Evolutionary conservation across 2,113 vertebrate genomes (phyloP), one percentile per base, ranked within the genome.

Genomic region (Pyrgilauda ruficollis): DNA sequence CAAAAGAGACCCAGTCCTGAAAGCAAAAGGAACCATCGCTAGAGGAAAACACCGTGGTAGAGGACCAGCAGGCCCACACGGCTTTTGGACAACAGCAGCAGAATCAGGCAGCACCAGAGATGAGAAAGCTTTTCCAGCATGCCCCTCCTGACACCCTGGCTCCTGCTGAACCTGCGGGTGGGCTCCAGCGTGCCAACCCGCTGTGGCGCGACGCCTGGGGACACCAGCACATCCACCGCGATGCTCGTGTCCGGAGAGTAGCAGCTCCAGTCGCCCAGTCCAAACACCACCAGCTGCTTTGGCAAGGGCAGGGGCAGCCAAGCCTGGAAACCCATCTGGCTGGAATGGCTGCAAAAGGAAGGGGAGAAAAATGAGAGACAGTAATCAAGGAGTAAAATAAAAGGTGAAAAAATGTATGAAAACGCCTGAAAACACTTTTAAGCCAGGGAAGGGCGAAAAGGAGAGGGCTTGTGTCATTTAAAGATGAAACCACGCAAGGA

Each of bases 251-350:
- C 97, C 8, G 74, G 70, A 8, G 97, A 97, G 76, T 97, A 98
- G 21, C 77, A 88, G 52, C 85, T 97, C 99, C 99, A 99, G 46
- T 98, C 98, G n/a, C 99, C 99, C 5, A 99, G 89, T 17, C 98
- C 97, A 4, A 99, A 99, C 73, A 99, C 94, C 68, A 99, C 97
- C 82, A 99, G 96, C 70, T 98, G 98, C 58, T 96, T 96, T 2
- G 99, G 99, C 49, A 99, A 86, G 0, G 98, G 99, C 89, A 98
- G 96, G 1, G 98, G 98, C 75, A 99, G 67, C 89, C 98, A 98
- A 4, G 98, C 97, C 84, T 98, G 98, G 93, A 98, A 99, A 76
- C 92, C 95, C 91, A 87, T 97, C 61, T 97, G 97, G 94, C 97
- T 97, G 43, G 98, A 97, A 66, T 98, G 98, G 75, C 99, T 99